Evolutionary conservation across 1,140 invertebrate species (phyloP).

Genomic region (Drosophila miranda): DNA sequence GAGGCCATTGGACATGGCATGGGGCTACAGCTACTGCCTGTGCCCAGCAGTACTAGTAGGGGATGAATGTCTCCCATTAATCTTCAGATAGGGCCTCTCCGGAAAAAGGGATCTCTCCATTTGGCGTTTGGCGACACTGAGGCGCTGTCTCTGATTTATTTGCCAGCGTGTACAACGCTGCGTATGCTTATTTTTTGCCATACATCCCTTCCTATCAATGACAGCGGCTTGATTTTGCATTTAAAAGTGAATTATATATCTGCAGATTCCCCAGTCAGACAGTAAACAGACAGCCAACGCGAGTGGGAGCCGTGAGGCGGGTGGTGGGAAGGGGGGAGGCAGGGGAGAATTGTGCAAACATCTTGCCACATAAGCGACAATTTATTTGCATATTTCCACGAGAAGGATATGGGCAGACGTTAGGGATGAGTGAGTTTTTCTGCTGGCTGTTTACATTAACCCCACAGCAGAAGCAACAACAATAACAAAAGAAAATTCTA

Average conservation of each 20-base stretch:
- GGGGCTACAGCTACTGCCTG: neutral
- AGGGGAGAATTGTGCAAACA: constrained; percentile 21
- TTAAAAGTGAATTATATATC: constrained; percentile 75
- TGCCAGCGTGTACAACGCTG: constrained; percentile 64
- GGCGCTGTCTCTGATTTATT: constrained; percentile 71
- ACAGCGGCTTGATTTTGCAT: constrained; percentile 71
- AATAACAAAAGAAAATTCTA: neutral
- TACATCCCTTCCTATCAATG: constrained; percentile 53
- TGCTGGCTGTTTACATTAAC: constrained; percentile 41
- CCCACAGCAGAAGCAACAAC: neutral
- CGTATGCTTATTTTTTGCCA: constrained; percentile 62
- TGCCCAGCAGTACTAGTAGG: neutral
- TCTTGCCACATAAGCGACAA: constrained; percentile 34
- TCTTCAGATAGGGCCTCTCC: constrained; percentile 38
- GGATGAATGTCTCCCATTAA: constrained; percentile 52
- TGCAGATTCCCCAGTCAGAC: constrained; percentile 5
- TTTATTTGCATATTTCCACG: constrained; percentile 66
- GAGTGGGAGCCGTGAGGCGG: too few species aligned
- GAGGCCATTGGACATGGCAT: constrained; percentile 32
- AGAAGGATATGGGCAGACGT: neutral
- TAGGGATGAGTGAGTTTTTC: constrained; percentile 22
- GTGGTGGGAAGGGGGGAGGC: neutral
- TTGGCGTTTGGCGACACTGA: constrained; percentile 52
- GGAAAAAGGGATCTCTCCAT: constrained; percentile 30
- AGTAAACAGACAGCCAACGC: constrained; percentile 3